Evolutionary conservation across 2,888 invertebrate genomes (phyloP).

Genomic region (Biston stratarius): DNA sequence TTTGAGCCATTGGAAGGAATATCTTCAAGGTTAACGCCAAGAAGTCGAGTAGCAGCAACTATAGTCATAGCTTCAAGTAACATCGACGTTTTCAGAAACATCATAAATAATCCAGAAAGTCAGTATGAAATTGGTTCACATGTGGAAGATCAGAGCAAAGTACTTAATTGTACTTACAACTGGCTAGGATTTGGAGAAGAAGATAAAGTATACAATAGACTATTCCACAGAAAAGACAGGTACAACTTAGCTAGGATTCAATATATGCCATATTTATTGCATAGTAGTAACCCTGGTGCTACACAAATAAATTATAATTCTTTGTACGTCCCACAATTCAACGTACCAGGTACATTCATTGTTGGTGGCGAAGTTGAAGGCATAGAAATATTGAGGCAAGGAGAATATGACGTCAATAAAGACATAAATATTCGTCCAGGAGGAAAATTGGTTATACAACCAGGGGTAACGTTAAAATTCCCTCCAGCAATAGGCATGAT

Average conservation of each 20-base stretch:
- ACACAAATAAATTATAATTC: conserved; percentile 92
- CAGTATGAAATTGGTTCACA: conserved; percentile 98
- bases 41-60: conserved; percentile 97
- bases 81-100: conserved; percentile 95
- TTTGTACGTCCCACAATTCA: conserved; percentile 92
- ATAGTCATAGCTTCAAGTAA: conserved; percentile 97
- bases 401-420: conserved; percentile 95
- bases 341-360: conserved; percentile 88
- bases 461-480: conserved; percentile 96
- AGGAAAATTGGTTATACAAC: conserved; percentile 94
- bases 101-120: conserved; percentile 95
- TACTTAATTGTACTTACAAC: conserved; percentile 97
- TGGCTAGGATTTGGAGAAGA: conserved; percentile 94
- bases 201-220: conserved; percentile 90
- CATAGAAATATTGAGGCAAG: conserved; percentile 92
- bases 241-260: conserved; percentile 97
- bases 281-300: conserved; percentile 95
- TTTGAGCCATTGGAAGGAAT: conserved; percentile 90
- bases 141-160: conserved; percentile 96
- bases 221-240: conserved; percentile 95
- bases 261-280: conserved; percentile 96
- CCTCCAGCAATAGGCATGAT: conserved; percentile 98
- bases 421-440: conserved; percentile 98
- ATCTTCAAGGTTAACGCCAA: conserved; percentile 91
- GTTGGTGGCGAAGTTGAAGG: conserved; percentile 98